Evolutionary conservation across 2,113 vertebrate genomes (phyloP).

Genomic region (Gymnarchus niloticus): DNA sequence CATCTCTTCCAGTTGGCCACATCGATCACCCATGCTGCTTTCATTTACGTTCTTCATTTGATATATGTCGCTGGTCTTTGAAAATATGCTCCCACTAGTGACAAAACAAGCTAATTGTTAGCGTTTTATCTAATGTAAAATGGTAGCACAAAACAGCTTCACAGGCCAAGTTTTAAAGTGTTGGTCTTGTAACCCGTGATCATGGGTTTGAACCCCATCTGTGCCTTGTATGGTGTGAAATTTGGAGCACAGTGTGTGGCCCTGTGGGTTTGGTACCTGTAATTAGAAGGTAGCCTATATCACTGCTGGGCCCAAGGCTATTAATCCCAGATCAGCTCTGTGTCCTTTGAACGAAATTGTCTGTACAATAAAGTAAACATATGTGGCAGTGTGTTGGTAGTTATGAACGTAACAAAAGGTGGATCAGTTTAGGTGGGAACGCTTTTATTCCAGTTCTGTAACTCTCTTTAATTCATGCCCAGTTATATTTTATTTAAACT

Average conservation of each 20-base stretch:
- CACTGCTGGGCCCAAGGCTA: too few species aligned
- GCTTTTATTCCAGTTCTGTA: background rate
- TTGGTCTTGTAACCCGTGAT: too few species aligned
- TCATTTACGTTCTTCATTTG: background rate
- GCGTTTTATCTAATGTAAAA: background rate
- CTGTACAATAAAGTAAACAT: too few species aligned
- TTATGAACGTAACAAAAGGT: background rate
- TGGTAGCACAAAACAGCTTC: background rate
- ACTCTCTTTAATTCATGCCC: background rate
- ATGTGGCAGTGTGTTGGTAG: background rate
- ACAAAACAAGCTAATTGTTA: background rate
- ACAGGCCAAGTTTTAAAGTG: background rate
- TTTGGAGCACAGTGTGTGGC: too few species aligned
- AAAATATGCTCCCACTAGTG: background rate
- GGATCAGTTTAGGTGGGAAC: background rate
- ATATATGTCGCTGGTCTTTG: background rate
- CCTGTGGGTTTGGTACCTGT: too few species aligned
- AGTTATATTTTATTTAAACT: background rate
- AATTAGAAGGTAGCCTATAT: too few species aligned
- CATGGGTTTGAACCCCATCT: too few species aligned
- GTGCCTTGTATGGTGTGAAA: too few species aligned
- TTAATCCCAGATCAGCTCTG: too few species aligned
- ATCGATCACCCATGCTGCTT: background rate
- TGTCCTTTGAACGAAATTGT: too few species aligned
- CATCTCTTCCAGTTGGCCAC: slow-evolving; percentile 14